Evolutionary conservation across 2,888 invertebrate species (phyloP).

Genomic region (Lagria hirta): DNA sequence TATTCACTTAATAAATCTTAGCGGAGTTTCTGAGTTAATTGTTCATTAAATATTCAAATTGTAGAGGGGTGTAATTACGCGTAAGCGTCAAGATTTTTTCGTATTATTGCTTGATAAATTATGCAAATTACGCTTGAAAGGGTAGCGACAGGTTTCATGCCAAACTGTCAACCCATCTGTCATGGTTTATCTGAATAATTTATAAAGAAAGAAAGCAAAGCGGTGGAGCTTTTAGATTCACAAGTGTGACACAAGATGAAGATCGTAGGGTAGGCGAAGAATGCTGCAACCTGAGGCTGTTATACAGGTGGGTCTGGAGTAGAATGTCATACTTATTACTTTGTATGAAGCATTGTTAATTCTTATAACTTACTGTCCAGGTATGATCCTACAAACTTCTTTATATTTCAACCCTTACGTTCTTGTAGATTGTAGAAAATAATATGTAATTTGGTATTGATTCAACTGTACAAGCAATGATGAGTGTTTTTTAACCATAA

Average conservation of each 20-base stretch:
- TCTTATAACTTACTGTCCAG: no score
- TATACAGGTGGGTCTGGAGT: no score
- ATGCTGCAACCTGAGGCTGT: no score
- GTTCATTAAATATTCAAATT: conserved; percentile 13
- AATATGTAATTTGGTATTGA: no score
- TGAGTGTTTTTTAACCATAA: no score
- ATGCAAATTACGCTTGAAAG: conserved; percentile 21
- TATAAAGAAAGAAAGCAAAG: conserved; percentile 10
- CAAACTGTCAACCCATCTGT: conserved; percentile 16
- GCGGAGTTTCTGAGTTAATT: conserved; percentile 13
- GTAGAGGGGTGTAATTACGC: conserved; percentile 8
- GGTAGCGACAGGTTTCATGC: conserved; percentile 18
- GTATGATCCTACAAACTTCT: no score
- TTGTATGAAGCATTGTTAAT: no score
- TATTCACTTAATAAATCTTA: conserved; percentile 21
- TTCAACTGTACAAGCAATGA: no score
- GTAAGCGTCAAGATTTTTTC: conserved; percentile 19
- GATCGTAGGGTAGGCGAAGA: no score
- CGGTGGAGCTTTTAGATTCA: conserved; percentile 6
- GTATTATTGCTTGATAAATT: conserved; percentile 17
- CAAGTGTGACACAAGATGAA: conserved; percentile 16
- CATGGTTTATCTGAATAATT: conserved; percentile 13
- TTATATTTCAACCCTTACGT: no score
- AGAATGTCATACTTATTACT: no score
- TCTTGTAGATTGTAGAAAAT: no score